Evolutionary conservation across 1,140 invertebrate species (phyloP), one percentile per base, ranked within the genome.

Genomic region (Pogonus chalceus): DNA sequence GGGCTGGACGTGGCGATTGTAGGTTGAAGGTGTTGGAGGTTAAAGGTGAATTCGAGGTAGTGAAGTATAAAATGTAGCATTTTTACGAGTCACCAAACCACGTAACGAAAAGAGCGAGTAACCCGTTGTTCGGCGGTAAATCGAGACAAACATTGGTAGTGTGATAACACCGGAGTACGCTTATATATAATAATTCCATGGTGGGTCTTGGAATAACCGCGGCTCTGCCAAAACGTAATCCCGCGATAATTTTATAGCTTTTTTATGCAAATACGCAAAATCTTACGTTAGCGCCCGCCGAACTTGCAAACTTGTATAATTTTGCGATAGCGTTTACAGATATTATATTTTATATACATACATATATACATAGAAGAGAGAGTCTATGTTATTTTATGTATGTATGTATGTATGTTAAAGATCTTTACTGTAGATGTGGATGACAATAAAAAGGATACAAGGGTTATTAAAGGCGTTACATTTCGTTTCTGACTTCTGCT

Each of bases 191-290:
- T 31, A 31, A 31, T 31, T 31, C 26, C 26, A 4, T 31, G 14
- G 26, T 31, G 26, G 26, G 14, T 31, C 26, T 14, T 7, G 26
- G 26, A 31, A 47, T 49, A 26, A 26, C 50, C 54, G 54, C 54
- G 49, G 9, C 48, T 49, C 58, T 56, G 58, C 55, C 58, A 54
- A 59, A 59, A 59, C 54, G 50, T 60, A 60, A 60, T 61, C 63
- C 62, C 51, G 56, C 64, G 60, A 65, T 67, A 67, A 67, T 67
- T 67, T 67, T 67, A 67, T 67, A 59, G 65, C 57, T 61, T 67
- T 67, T 67, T 67, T 65, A 67, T 67, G 65, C 62, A 60, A 67
- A 67, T 65, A 57, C 10, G 46, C 23, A 53, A 61, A 65, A 65
- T 65, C 63, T 65, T 62, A 64, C 58, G 58, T 56, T 59, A 54